Evolutionary conservation across 2,113 vertebrate genomes (phyloP).

Genomic region (Podarcis raffonei): DNA sequence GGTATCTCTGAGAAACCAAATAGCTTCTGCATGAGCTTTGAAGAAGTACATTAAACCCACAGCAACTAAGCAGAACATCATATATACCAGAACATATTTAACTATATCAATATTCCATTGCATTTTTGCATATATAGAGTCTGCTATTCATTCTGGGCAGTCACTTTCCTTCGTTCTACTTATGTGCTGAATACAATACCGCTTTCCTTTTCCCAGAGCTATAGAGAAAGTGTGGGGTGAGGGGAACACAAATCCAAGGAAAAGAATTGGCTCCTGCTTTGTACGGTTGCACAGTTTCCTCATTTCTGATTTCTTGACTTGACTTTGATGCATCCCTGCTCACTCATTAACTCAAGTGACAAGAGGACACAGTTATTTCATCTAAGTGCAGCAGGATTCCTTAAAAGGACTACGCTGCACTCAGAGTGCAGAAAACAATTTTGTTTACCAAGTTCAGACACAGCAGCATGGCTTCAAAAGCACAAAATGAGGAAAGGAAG

Average conservation of each 20-base stretch:
- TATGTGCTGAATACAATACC: conserved; percentile 24
- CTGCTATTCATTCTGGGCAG: not conserved
- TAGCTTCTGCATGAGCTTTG: conserved; percentile 42
- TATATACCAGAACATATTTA: conserved; percentile 28
- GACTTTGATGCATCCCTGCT: conserved; percentile 59
- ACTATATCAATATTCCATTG: conserved; percentile 33
- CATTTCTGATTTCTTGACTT: conserved; percentile 62
- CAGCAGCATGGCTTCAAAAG: conserved; percentile 29
- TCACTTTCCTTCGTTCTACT: not conserved
- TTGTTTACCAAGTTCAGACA: conserved; percentile 35
- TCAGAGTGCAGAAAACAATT: conserved; percentile 48
- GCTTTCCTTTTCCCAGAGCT: fast-evolving
- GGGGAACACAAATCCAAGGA: fast-evolving
- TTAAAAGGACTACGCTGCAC: conserved; percentile 26
- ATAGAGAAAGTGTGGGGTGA: conserved; percentile 1
- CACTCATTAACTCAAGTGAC: conserved; percentile 29
- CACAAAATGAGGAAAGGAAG: conserved; percentile 38
- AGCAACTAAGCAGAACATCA: conserved; percentile 22
- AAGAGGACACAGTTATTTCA: conserved; percentile 55
- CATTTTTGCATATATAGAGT: not conserved
- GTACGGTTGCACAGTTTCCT: conserved; percentile 25
- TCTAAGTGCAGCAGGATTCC: conserved; percentile 20
- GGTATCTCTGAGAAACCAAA: not conserved
- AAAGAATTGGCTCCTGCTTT: conserved; percentile 44
- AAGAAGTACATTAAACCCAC: conserved; percentile 41